Evolutionary conservation across 2,797 vertebrate species (phyloP).

Genomic region (Cheirogaleus major): DNA sequence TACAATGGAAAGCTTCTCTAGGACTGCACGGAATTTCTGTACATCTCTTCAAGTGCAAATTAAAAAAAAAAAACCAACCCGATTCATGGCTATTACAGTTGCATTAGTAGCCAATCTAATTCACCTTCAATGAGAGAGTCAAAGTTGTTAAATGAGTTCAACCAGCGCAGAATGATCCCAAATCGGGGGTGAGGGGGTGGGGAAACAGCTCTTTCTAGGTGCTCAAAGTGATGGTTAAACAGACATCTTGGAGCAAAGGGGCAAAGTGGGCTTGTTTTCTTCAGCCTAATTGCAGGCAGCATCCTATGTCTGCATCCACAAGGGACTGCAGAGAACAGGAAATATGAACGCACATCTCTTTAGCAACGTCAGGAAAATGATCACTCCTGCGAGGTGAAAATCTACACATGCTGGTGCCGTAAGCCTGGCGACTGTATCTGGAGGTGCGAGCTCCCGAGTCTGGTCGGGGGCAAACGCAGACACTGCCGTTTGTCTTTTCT

Average conservation of each 20-base stretch:
- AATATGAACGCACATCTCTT: accelerated
- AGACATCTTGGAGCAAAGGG: neutral
- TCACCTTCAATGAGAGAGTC: constrained; percentile 21
- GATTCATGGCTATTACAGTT: neutral
- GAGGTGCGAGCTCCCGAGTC: neutral
- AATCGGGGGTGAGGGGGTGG: no score
- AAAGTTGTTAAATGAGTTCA: constrained; percentile 31
- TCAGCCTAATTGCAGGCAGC: neutral
- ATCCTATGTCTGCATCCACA: accelerated
- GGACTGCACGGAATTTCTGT: neutral
- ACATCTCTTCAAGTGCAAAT: constrained; percentile 17
- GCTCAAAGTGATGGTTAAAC: neutral
- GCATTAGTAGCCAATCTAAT: neutral
- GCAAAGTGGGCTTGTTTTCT: neutral
- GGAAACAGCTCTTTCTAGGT: neutral
- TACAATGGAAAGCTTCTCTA: neutral
- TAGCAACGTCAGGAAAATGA: accelerated
- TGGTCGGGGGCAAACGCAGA: neutral
- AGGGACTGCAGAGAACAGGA: neutral
- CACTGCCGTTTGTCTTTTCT: neutral
- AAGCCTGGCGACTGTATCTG: neutral
- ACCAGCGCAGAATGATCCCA: constrained; percentile 3
- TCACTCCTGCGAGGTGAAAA: neutral
- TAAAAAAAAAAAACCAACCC: neutral
- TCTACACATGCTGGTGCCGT: accelerated